These are phyloP conservation scores for Casuarius casuarius DNA, from an alignment of 2,113 vertebrate genomes.

Conservation along the genomic window DNA sequence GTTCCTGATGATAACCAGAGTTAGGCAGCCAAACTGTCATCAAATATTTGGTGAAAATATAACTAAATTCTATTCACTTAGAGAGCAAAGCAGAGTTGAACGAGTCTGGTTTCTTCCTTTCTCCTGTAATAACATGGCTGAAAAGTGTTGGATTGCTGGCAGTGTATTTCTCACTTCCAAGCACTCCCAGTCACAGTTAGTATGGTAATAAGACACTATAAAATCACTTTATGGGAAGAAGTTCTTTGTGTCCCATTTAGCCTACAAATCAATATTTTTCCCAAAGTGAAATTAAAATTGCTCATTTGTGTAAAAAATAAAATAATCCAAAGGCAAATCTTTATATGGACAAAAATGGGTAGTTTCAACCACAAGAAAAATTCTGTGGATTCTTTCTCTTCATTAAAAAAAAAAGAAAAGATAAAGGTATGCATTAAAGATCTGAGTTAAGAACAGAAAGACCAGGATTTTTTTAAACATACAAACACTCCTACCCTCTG, in stretches of 20 bases:
- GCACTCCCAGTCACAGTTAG: neutral
- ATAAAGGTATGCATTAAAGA: neutral
- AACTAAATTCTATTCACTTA: neutral
- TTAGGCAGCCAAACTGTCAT: neutral
- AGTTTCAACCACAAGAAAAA: neutral
- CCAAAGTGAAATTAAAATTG: neutral
- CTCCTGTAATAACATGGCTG: neutral
- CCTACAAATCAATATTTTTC: neutral
- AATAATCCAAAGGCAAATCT: neutral
- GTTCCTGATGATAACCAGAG: neutral
- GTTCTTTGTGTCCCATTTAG: neutral
- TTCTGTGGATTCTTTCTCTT: neutral
- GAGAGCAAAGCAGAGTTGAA: neutral
- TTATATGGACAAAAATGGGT: neutral
- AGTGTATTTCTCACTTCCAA: neutral
- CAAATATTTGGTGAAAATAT: neutral
- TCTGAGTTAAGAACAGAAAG: neutral
- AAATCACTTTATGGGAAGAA: neutral
- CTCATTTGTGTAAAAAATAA: neutral
- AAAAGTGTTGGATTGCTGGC: neutral
- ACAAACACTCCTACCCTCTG: neutral
- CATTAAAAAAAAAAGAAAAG: too few species aligned
- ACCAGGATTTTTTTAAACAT: neutral
- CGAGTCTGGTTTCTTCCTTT: neutral
- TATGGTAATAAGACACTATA: neutral